These are phyloP conservation scores for Neopelma chrysocephalum DNA, from an alignment of 2,797 vertebrate genomes.

Conservation along the genomic window DNA sequence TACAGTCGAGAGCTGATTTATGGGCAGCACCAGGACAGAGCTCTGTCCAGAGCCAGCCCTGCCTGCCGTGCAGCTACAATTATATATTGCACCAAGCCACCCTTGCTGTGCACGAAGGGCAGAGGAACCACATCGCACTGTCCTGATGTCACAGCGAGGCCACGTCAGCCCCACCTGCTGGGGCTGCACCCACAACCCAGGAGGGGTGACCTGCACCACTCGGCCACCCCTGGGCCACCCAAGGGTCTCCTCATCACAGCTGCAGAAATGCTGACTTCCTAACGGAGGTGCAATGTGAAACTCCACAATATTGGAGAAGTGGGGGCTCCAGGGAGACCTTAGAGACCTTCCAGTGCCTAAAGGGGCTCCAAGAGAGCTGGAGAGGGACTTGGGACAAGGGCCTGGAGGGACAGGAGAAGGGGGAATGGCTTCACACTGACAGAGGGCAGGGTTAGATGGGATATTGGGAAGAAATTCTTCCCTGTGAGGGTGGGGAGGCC, in stretches of 20 bases:
- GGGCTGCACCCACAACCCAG: not conserved
- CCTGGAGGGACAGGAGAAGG: not conserved
- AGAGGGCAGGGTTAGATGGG: not conserved
- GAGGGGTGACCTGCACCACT: not conserved
- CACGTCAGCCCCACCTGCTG: not conserved
- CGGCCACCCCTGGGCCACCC: not conserved
- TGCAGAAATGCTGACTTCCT: not conserved
- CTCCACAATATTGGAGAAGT: accelerated
- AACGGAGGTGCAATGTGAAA: not conserved
- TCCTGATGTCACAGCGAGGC: not conserved
- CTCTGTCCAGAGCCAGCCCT: slow-evolving; percentile 12
- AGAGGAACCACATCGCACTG: slow-evolving; percentile 35
- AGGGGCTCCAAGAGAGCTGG: not conserved
- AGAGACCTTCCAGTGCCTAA: accelerated
- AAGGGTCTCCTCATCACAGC: not conserved
- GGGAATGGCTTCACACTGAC: not conserved
- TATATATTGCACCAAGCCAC: slow-evolving; percentile 43
- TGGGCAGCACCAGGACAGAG: slow-evolving; percentile 2
- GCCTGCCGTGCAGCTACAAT: not conserved
- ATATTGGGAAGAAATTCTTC: not conserved
- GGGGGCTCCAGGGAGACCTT: not conserved
- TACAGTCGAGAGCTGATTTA: slow-evolving; percentile 68
- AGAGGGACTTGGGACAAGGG: not conserved
- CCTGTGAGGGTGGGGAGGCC: accelerated
- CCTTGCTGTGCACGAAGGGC: slow-evolving; percentile 65